phyloP scores from a whole-genome alignment of 2,797 vertebrate species.

The Karalla daura region DNA sequence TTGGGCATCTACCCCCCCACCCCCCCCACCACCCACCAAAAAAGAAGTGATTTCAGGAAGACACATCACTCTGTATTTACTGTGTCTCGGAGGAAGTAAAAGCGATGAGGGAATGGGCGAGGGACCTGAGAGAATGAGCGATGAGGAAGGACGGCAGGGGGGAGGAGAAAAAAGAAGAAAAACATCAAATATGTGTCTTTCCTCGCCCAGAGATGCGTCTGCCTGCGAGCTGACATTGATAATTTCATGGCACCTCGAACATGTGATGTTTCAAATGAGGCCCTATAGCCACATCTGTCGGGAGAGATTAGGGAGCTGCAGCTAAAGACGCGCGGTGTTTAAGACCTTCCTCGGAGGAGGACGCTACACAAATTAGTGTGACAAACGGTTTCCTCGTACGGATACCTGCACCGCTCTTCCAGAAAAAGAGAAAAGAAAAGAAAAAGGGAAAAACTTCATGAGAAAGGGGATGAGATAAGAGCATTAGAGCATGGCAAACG shows the following conservation, averaged over 20 bases:
- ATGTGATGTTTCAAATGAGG: slow-evolving; percentile 81
- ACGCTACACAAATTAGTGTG: slow-evolving; percentile 72
- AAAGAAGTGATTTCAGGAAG: slow-evolving; percentile 46
- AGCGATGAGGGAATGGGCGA: slow-evolving; percentile 33
- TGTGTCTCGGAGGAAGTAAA: slow-evolving; percentile 52
- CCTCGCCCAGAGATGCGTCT: slow-evolving; percentile 66
- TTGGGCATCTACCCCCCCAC: slow-evolving; percentile 8
- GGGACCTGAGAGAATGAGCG: slow-evolving; percentile 35
- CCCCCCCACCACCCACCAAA: slow-evolving; percentile 11
- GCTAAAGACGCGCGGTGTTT: slow-evolving; percentile 69
- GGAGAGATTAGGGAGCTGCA: slow-evolving; percentile 77
- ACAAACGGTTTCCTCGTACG: slow-evolving; percentile 61
- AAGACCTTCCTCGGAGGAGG: slow-evolving; percentile 68
- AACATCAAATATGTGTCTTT: slow-evolving; percentile 53
- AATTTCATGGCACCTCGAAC: slow-evolving; percentile 86
- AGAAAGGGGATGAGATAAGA: slow-evolving; percentile 26
- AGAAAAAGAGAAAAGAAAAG: no score
- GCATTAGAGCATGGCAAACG: slow-evolving; percentile 24
- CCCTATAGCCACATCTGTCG: slow-evolving; percentile 81
- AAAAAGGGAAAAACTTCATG: neutral
- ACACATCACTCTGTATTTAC: slow-evolving; percentile 61
- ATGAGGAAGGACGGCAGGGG: slow-evolving; percentile 16
- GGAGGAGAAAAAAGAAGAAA: no score
- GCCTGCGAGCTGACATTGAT: slow-evolving; percentile 84
- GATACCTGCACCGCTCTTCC: slow-evolving; percentile 60